These are phyloP conservation scores for Steatocranus sp. DNA, from an alignment of 2,797 vertebrate genomes.

Conservation along the genomic window DNA sequence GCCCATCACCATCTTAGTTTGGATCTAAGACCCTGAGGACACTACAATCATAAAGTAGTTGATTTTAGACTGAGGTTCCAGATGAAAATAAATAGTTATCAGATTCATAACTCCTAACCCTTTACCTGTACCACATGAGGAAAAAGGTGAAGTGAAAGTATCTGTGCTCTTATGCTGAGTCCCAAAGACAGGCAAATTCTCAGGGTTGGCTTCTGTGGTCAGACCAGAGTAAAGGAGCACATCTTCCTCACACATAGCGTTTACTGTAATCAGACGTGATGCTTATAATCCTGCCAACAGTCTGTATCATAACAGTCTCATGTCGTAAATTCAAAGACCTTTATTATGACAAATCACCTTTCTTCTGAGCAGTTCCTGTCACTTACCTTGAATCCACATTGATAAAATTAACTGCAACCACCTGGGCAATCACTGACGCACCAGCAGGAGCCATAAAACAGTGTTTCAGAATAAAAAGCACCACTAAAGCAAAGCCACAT, in stretches of 20 bases:
- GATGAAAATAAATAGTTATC: not conserved
- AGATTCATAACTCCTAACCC: rapidly evolving
- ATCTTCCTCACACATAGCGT: not conserved
- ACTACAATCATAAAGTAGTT: not conserved
- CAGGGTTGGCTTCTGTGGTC: conserved; percentile 1
- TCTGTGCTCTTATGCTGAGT: not conserved
- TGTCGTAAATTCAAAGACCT: not conserved
- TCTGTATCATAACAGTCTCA: not conserved
- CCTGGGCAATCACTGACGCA: rapidly evolving
- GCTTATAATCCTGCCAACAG: not conserved
- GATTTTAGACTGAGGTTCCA: not conserved
- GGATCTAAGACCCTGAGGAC: not conserved
- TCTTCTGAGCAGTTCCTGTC: not conserved
- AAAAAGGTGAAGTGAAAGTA: not conserved
- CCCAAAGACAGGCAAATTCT: conserved; percentile 40
- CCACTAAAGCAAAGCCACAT: not conserved
- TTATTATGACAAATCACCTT: not conserved
- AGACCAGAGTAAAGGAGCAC: not conserved
- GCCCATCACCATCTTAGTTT: not conserved
- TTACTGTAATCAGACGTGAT: not conserved
- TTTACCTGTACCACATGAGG: not conserved
- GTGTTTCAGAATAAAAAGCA: not conserved
- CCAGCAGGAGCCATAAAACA: rapidly evolving
- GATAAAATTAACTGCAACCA: not conserved
- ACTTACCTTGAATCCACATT: conserved; percentile 27